A percentile compares a stretch with the other conserved stretches of the same genome.
Evolutionary conservation across 2,113 vertebrate genomes (phyloP).

Genomic region (Embiotoca jacksoni): DNA sequence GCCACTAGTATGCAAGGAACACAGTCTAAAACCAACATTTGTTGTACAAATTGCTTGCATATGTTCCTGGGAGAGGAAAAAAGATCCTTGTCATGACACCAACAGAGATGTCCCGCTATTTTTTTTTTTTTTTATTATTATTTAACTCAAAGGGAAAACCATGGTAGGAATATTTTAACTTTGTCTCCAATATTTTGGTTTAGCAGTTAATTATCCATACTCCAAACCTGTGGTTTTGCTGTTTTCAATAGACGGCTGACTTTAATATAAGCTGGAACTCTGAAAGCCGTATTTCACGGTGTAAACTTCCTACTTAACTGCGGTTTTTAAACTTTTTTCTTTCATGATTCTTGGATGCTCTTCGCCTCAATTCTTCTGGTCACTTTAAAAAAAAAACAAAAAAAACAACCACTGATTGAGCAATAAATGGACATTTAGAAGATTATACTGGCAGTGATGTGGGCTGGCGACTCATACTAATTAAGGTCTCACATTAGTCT

Average conservation of each 20-base stretch:
- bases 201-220: slow-evolving; percentile 65
- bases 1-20: slow-evolving; percentile 77
- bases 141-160: slow-evolving; percentile 50
- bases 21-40: slow-evolving; percentile 85
- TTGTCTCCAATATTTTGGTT: slow-evolving; percentile 63
- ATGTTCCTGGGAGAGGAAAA: slow-evolving; percentile 72
- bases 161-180: slow-evolving; percentile 53
- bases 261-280: slow-evolving; percentile 30
- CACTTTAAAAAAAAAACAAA: background rate
- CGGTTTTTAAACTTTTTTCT: background rate
- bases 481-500: slow-evolving; percentile 2
- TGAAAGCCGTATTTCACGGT: slow-evolving; percentile 30
- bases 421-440: background rate
- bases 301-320: slow-evolving; percentile 38
- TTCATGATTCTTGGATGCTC: background rate
- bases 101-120: slow-evolving; percentile 63
- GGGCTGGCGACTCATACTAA: slow-evolving; percentile 11
- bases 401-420: background rate
- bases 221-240: slow-evolving; percentile 68
- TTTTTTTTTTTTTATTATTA: slow-evolving; percentile 29
- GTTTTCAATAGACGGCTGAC: slow-evolving; percentile 61
- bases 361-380: background rate
- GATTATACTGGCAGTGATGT: background rate
- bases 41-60: slow-evolving; percentile 84
- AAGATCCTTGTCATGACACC: slow-evolving; percentile 71